phyloP scores from a whole-genome alignment of 2,113 vertebrate species.

The Apodemus sylvaticus region DNA sequence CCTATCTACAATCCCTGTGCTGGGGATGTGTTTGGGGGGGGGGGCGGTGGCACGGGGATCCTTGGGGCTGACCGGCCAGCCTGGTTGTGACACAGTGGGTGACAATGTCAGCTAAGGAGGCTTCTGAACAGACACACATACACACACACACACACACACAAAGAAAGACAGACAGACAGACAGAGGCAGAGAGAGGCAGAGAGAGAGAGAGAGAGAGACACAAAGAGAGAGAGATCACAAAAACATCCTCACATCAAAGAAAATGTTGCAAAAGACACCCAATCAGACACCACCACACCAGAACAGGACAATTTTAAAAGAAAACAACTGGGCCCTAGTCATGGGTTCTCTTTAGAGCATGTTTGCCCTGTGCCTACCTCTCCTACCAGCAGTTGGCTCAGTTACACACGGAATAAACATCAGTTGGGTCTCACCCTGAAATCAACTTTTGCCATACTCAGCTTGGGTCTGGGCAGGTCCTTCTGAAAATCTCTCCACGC shows the following conservation, averaged over 20 bases:
- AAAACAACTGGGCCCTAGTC: background rate
- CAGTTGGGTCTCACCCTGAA: background rate
- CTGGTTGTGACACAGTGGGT: too few species aligned
- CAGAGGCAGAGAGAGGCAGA: too few species aligned
- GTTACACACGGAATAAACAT: background rate
- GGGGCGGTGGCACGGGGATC: background rate
- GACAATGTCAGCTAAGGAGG: too few species aligned
- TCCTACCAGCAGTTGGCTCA: background rate
- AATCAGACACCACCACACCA: background rate
- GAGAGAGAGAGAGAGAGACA: background rate
- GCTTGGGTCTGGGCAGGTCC: background rate
- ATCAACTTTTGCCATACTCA: background rate
- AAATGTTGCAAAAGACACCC: background rate
- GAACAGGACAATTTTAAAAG: background rate
- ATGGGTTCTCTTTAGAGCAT: background rate
- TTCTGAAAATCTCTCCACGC: background rate
- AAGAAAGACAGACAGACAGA: background rate
- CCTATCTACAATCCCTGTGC: background rate
- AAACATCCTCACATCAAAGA: background rate
- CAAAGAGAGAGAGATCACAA: background rate
- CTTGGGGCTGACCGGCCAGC: background rate
- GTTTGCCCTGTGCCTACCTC: background rate
- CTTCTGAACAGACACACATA: too few species aligned
- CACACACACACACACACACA: background rate
- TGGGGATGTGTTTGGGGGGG: background rate